Percentiles rank a stretch among this genome's conserved stretches.
phyloP scores from a whole-genome alignment of 2,797 vertebrate genomes.

The Anas bahamensis region DNA sequence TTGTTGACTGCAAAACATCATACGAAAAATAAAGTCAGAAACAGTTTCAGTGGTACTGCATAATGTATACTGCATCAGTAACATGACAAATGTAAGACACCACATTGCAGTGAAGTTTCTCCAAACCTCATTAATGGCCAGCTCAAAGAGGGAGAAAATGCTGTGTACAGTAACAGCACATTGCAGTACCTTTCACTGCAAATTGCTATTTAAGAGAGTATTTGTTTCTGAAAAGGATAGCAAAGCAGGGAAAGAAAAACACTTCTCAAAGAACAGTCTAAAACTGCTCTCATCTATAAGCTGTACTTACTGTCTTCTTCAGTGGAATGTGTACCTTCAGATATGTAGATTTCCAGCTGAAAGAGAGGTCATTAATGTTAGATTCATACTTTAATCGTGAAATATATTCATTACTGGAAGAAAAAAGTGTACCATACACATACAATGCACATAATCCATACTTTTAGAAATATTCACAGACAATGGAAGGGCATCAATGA shows the following conservation, averaged over 20 bases:
- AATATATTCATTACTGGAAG: background rate
- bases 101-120: background rate
- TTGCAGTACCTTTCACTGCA: background rate
- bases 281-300: background rate
- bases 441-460: fast-evolving
- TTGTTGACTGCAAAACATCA: slow-evolving; percentile 90
- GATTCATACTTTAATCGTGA: background rate
- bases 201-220: background rate
- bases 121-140: fast-evolving
- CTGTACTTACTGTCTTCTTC: slow-evolving; percentile 95
- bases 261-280: background rate
- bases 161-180: background rate
- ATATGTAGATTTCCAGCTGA: slow-evolving; percentile 97
- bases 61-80: fast-evolving
- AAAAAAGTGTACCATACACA: background rate
- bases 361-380: slow-evolving; percentile 45
- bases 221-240: background rate
- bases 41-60: background rate
- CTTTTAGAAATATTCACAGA: background rate
- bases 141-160: background rate
- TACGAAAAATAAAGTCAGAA: background rate
- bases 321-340: slow-evolving; percentile 94
- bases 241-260: background rate
- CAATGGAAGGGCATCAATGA: background rate
- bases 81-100: fast-evolving